phyloP scores from a whole-genome alignment of 2,797 vertebrate species.

The Tadarida brasiliensis region DNA sequence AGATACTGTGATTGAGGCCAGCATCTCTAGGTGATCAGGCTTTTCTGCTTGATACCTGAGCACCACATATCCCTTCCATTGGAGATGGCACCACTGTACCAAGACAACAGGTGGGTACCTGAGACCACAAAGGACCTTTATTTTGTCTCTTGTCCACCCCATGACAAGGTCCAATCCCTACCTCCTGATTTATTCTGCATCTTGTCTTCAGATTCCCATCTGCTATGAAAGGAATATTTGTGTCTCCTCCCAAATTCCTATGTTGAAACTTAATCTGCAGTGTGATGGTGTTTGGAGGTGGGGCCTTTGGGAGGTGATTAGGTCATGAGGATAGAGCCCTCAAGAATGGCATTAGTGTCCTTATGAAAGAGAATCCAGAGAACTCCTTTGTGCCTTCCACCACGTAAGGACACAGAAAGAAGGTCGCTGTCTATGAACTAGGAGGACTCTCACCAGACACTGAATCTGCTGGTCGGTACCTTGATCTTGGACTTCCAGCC shows the following conservation, averaged over 20 bases:
- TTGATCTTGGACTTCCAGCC: not conserved
- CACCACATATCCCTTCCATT: not conserved
- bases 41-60: not conserved
- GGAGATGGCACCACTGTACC: not conserved
- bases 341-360: not conserved
- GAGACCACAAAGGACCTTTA: not conserved
- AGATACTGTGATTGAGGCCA: not conserved
- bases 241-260: not conserved
- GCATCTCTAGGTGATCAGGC: not conserved
- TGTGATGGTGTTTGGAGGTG: not conserved
- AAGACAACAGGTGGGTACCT: not conserved
- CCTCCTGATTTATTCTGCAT: not conserved
- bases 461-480: not conserved
- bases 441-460: not conserved
- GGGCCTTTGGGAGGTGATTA: not conserved
- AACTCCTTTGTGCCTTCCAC: not conserved
- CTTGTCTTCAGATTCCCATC: not conserved
- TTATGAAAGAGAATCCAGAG: not conserved
- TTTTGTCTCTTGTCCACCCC: not conserved
- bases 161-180: not conserved
- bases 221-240: not conserved
- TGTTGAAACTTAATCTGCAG: not conserved
- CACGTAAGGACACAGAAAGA: not conserved
- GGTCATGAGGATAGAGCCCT: not conserved
- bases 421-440: not conserved